Conservation (phyloP, 2,797 vertebrate species). For the Phoebastria nigripes region DNA sequence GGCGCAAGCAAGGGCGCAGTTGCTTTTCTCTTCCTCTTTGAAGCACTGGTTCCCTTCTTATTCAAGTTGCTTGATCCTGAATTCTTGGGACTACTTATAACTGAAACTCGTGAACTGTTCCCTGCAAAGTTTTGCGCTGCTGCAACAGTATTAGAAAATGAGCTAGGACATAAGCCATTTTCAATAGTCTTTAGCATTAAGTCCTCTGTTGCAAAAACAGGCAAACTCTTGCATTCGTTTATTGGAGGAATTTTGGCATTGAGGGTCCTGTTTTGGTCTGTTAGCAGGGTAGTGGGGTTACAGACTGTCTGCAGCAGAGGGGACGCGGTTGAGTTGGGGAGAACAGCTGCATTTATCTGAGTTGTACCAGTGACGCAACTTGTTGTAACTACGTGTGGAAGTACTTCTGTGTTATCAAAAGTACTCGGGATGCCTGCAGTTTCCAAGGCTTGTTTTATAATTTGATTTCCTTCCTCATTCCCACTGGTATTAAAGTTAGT, state of each 20-base stretch:
- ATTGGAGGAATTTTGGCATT: constrained; percentile 66
- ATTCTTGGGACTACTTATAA: constrained; percentile 75
- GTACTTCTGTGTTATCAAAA: constrained; percentile 72
- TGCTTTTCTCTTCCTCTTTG: constrained; percentile 80
- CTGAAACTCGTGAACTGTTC: constrained; percentile 71
- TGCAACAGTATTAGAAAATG: constrained; percentile 74
- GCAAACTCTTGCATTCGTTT: constrained; percentile 62
- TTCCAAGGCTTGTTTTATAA: constrained; percentile 85
- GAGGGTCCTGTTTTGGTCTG: constrained; percentile 70
- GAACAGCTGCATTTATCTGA: constrained; percentile 61
- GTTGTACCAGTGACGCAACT: constrained; percentile 51
- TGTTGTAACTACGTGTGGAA: constrained; percentile 73
- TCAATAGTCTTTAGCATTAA: constrained; percentile 76
- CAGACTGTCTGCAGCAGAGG: constrained; percentile 69
- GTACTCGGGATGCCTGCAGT: constrained; percentile 80
- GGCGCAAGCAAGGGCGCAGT: constrained; percentile 61
- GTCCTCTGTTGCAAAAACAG: constrained; percentile 66
- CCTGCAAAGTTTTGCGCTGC: constrained; percentile 74
- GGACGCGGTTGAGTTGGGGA: constrained; percentile 50
- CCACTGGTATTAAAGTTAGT: constrained; percentile 63
- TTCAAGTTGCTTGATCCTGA: constrained; percentile 65
- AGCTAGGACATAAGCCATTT: constrained; percentile 68
- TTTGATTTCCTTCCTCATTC: constrained; percentile 79
- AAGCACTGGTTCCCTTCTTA: constrained; percentile 78
- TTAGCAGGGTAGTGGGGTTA: constrained; percentile 57